A percentile compares a stretch with the other conserved stretches of the same genome.
phyloP scores from a whole-genome alignment of 64 coral and sea anemone species.

The Stichodactyla helianthus region DNA sequence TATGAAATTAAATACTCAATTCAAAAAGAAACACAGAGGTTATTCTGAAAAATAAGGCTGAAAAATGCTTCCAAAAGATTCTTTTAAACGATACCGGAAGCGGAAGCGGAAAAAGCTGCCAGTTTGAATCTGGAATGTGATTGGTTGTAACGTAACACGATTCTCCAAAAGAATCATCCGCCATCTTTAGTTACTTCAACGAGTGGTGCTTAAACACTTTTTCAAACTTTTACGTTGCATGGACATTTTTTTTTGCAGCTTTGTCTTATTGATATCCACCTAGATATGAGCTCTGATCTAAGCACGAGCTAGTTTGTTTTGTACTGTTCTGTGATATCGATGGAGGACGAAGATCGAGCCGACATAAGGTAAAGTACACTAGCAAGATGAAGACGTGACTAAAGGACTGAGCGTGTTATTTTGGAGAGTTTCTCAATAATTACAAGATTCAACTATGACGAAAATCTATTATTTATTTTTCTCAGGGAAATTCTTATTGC shows the following conservation, averaged over 20 bases:
- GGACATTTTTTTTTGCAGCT: not conserved
- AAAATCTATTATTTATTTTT: not conserved
- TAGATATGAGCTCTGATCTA: not conserved
- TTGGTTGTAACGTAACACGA: not conserved
- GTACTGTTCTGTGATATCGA: not conserved
- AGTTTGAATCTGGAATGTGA: not conserved
- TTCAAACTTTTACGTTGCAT: not conserved
- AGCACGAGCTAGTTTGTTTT: not conserved
- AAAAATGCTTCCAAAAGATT: not conserved
- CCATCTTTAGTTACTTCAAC: constrained; percentile 4
- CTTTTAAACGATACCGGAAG: not conserved
- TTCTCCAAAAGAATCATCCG: not conserved
- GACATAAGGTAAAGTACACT: not conserved
- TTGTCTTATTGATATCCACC: not conserved
- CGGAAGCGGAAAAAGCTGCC: not conserved
- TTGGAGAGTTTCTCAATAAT: not conserved
- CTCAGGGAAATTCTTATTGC: not conserved
- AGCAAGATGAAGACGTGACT: not conserved
- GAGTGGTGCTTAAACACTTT: not conserved
- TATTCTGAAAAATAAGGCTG: not conserved
- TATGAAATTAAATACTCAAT: not conserved
- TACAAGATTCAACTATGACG: not conserved
- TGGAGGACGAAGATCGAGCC: constrained; percentile 21
- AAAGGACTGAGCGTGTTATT: not conserved
- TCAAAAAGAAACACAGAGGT: not conserved